Base-by-base conservation (phyloP, 2,797 vertebrate genomes). In the Cichlasoma orientale region DNA sequence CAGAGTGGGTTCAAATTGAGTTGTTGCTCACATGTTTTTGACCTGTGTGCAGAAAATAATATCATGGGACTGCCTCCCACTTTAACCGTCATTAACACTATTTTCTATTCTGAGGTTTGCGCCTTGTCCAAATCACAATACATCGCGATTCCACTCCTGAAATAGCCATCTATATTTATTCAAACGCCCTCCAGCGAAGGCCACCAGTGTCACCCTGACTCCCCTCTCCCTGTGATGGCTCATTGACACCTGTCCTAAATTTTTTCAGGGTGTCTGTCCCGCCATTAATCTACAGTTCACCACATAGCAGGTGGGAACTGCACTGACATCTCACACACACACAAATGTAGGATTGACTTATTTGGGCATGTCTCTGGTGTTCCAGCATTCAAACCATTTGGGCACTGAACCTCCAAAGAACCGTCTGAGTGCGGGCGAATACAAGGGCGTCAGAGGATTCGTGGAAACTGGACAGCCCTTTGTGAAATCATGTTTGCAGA, bases 361-460 rank as follows among this genome's bases (percentile, higher is more conserved):
- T 90, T 86, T 90, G 78, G 82, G 23, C 76, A 89, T 52, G 56
- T 76, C 47, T 74, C 72, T 82, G 41, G 69, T 74, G 7, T 50
- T 7, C 44, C 44, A 52, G 19, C 18, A n/a, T 52, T 50, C 25
- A 31, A 68, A 50, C 10, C 25, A 6, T 50, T 68, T 25, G 25
- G 50, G 25, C 38, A 33, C 72, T 78, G 50, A 79, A 56, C 14
- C 44, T 36, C 29, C 5, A 13, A 71, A 80, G 21, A 69, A 72
- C 8, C 27, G 9, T 18, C 8, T 29, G 6, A 16, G 25, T 18
- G 38, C 27, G 56, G 11, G 5, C 7, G 4, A 11, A 69, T 10
- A 21, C 4, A 31, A 11, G 10, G 61, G 16, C 27, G 16, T 68
- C 7, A 29, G 50, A 50, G 7, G 63, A 68, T 31, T 52, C 44